Conservation (phyloP, 2,113 vertebrate genomes). For the Macquaria ambigua region DNA sequence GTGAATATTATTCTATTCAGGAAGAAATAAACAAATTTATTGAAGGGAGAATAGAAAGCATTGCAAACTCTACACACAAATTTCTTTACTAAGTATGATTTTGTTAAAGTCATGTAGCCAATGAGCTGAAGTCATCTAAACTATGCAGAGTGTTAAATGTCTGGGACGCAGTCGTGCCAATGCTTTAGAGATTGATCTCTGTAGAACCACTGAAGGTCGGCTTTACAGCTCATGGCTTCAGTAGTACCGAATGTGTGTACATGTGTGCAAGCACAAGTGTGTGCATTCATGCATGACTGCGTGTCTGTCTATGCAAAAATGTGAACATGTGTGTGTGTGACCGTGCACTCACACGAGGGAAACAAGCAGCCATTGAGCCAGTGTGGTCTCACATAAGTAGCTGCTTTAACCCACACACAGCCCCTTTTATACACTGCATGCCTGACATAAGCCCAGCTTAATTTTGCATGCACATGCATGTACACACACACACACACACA, state of each 20-base stretch:
- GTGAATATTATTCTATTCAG: neutral
- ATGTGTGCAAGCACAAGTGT: constrained; percentile 7
- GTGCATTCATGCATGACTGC: constrained; percentile 8
- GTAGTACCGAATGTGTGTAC: constrained; percentile 2
- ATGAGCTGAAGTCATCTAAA: neutral
- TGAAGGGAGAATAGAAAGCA: too few relatives aligned
- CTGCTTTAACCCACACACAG: constrained; percentile 61
- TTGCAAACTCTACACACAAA: neutral
- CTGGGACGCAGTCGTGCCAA: neutral
- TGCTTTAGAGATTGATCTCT: constrained; percentile 25
- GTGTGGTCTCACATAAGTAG: constrained; percentile 62
- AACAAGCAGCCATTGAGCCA: constrained; percentile 68
- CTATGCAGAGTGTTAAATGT: constrained; percentile 17
- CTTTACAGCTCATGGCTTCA: constrained; percentile 11
- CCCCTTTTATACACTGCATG: constrained; percentile 49
- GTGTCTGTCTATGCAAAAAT: constrained; percentile 23
- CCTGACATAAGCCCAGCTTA: constrained; percentile 50
- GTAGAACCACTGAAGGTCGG: neutral
- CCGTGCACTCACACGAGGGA: neutral
- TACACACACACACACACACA: constrained; percentile 21
- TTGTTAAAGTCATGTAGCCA: neutral
- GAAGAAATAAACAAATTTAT: too few relatives aligned
- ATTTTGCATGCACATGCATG: constrained; percentile 19
- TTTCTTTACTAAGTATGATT: neutral
- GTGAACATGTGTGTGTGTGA: constrained; percentile 6